Percentiles rank a stretch among this genome's conserved stretches.
These are phyloP conservation scores for Chaunax sp. DNA, from an alignment of 2,797 vertebrate species.

Conservation along the genomic window DNA sequence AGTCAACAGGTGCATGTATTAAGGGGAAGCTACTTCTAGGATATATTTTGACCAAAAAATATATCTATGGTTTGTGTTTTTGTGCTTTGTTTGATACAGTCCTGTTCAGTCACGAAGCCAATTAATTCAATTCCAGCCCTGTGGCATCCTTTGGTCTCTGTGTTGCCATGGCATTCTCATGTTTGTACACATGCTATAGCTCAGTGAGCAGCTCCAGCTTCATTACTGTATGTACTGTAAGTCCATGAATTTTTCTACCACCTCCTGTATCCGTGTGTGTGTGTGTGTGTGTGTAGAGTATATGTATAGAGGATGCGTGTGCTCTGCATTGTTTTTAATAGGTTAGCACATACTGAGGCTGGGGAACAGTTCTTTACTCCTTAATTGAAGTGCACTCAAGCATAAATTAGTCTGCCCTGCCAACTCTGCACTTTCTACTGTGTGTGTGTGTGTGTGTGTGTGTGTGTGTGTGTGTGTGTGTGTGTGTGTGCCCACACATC, in stretches of 20 bases:
- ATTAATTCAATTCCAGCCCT: conserved; percentile 11
- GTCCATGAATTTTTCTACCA: conserved; percentile 18
- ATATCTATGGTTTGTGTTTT: not conserved
- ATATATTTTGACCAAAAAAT: not conserved
- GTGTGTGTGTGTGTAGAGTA: conserved; percentile 20
- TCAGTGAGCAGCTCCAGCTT: conserved; percentile 35
- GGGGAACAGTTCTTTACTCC: conserved; percentile 61
- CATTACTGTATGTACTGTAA: conserved; percentile 48
- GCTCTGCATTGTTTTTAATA: conserved; percentile 60
- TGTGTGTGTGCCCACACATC: conserved; percentile 10
- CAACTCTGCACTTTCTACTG: conserved; percentile 60
- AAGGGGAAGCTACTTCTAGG: too few species aligned
- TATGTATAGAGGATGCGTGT: conserved; percentile 27
- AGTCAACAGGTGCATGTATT: too few species aligned
- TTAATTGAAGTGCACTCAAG: conserved; percentile 75
- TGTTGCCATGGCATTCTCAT: conserved; percentile 23
- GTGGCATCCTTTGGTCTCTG: conserved; percentile 4
- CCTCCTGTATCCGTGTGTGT: conserved; percentile 8
- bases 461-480: conserved; percentile 9
- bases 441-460: conserved; percentile 13
- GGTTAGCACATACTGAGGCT: conserved; percentile 53
- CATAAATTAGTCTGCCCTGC: conserved; percentile 70
- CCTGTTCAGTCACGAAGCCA: conserved; percentile 8
- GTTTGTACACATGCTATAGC: conserved; percentile 53
- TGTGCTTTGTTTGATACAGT: not conserved